These are phyloP conservation scores for Paratilapia polleni DNA, from an alignment of 2,113 vertebrate species.

Conservation along the genomic window DNA sequence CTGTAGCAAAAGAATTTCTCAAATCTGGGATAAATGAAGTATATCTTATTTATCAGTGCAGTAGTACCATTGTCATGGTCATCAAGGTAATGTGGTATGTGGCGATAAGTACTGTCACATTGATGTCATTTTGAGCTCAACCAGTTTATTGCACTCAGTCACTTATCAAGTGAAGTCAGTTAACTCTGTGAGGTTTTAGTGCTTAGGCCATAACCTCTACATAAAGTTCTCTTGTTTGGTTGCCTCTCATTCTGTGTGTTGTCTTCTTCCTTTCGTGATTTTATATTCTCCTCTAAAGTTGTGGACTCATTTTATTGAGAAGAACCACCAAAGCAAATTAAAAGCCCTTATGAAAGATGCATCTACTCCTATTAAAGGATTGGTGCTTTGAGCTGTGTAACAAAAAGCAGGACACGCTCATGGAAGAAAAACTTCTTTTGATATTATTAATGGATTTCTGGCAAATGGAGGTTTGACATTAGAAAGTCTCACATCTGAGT, in stretches of 20 bases:
- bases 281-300: neutral
- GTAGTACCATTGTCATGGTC: no score
- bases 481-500: slow-evolving; percentile 4
- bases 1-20: no score
- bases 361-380: neutral
- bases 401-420: neutral
- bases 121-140: neutral
- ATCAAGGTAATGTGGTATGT: neutral
- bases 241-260: neutral
- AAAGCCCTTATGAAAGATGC: neutral
- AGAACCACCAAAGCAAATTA: neutral
- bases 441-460: slow-evolving; percentile 17
- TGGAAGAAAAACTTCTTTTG: slow-evolving; percentile 15
- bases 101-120: neutral
- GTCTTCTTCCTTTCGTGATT: neutral
- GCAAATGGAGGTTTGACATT: slow-evolving; percentile 21
- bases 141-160: neutral
- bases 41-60: no score
- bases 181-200: neutral
- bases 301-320: neutral
- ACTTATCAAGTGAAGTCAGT: neutral
- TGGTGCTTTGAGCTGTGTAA: slow-evolving; percentile 11
- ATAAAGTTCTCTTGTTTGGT: neutral
- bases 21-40: no score
- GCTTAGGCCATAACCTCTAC: neutral